Conservation (phyloP, 2,113 vertebrate genomes). For the Mirza zaza region DNA sequence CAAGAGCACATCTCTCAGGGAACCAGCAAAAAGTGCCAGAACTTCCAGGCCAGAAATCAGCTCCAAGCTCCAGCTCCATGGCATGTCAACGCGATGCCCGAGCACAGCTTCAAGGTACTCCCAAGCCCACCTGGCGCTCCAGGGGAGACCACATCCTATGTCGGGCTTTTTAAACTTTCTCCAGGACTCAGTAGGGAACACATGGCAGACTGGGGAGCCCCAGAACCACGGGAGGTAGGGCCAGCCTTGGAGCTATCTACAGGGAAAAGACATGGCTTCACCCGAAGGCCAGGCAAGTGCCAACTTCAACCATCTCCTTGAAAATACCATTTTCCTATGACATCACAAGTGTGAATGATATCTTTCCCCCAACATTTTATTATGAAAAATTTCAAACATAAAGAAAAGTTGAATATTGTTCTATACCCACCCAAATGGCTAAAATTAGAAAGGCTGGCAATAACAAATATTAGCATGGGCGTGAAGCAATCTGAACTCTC, state of each 20-base stretch:
- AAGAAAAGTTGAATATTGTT: background rate
- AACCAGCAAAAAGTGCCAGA: background rate
- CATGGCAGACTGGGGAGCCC: background rate
- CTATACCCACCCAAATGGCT: background rate
- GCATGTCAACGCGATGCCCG: fast-evolving
- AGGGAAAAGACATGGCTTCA: background rate
- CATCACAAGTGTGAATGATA: background rate
- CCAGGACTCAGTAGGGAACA: background rate
- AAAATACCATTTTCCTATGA: background rate
- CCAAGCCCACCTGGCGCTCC: too few relatives aligned
- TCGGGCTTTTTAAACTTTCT: background rate
- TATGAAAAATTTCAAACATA: background rate
- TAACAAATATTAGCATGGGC: background rate
- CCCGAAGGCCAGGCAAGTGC: background rate
- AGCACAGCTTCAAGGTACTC: background rate
- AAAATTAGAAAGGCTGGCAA: background rate
- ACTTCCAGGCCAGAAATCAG: background rate
- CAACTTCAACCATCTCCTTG: background rate
- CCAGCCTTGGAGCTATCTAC: background rate
- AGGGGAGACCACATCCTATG: background rate
- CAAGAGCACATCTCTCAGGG: background rate
- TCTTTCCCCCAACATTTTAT: background rate
- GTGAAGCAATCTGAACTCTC: background rate
- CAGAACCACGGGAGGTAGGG: background rate
- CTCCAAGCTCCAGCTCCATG: background rate